Evolutionary conservation across 2,888 invertebrate genomes (phyloP).

Genomic region (Onthophagus sagittarius): DNA sequence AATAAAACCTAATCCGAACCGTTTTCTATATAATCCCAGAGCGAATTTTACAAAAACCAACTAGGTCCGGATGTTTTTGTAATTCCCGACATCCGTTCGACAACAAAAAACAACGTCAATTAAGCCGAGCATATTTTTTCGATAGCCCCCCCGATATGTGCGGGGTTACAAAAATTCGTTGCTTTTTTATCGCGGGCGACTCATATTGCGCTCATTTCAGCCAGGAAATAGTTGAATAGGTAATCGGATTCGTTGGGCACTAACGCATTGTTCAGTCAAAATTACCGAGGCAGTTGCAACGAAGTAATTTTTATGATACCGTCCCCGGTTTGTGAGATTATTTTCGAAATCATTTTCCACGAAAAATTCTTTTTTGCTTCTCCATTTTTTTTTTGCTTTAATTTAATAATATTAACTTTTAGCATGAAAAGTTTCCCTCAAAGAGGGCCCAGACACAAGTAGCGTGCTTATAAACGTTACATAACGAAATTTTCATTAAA

Average conservation of each 20-base stretch:
- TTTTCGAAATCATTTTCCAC: not conserved
- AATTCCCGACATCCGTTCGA: not conserved
- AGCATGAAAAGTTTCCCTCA: not conserved
- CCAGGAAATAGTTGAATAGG: constrained; percentile 7
- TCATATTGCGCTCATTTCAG: not conserved
- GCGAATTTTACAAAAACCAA: not conserved
- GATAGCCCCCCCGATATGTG: not conserved
- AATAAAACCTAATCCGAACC: not conserved
- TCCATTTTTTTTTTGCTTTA: not conserved
- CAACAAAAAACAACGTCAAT: not conserved
- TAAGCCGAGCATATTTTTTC: not conserved
- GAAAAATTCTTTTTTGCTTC: not conserved
- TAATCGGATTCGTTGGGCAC: not conserved
- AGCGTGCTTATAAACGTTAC: not conserved
- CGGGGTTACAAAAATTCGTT: not conserved
- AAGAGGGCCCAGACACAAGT: not conserved
- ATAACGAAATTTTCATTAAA: not conserved
- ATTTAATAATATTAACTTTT: not conserved
- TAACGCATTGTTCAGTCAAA: not conserved
- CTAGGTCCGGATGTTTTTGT: not conserved
- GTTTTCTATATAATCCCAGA: not conserved
- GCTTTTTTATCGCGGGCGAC: not conserved
- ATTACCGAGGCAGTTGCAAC: not conserved
- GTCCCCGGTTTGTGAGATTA: not conserved
- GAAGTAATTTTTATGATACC: not conserved